Conservation (phyloP, 2,113 vertebrate genomes). For the Lasiurus cinereus region DNA sequence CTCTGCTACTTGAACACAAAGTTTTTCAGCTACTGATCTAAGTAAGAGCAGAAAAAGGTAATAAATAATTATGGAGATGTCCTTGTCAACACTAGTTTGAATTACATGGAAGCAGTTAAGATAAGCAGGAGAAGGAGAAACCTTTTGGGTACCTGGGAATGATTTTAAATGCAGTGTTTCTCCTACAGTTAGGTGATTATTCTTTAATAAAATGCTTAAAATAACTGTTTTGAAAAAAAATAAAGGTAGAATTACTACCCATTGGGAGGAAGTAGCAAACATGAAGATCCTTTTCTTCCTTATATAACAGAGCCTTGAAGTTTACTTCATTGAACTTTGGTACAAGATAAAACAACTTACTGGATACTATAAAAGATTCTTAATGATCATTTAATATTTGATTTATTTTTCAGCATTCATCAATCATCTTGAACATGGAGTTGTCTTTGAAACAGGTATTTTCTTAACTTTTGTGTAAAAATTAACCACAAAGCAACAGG, state of each 20-base stretch:
- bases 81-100: slow-evolving; percentile 64
- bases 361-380: background rate
- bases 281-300: background rate
- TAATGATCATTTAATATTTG: slow-evolving; percentile 61
- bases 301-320: background rate
- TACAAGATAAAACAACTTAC: background rate
- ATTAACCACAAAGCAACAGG: background rate
- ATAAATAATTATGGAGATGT: slow-evolving; percentile 74
- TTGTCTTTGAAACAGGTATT: slow-evolving; percentile 97
- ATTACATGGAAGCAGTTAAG: slow-evolving; percentile 68
- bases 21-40: slow-evolving; percentile 45
- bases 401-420: slow-evolving; percentile 87
- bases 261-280: background rate
- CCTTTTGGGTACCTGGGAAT: slow-evolving; percentile 3
- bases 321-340: background rate
- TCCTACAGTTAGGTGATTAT: background rate
- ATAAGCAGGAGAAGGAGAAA: slow-evolving; percentile 58
- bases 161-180: slow-evolving; percentile 18
- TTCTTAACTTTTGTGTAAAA: slow-evolving; percentile 24
- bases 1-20: slow-evolving; percentile 18
- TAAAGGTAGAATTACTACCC: background rate
- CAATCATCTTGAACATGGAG: slow-evolving; percentile 93
- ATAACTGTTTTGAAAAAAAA: background rate
- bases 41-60: slow-evolving; percentile 59
- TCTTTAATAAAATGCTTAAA: slow-evolving; percentile 52